Base-by-base conservation (phyloP, 2,888 invertebrate genomes). In the Spilarctia lutea region DNA sequence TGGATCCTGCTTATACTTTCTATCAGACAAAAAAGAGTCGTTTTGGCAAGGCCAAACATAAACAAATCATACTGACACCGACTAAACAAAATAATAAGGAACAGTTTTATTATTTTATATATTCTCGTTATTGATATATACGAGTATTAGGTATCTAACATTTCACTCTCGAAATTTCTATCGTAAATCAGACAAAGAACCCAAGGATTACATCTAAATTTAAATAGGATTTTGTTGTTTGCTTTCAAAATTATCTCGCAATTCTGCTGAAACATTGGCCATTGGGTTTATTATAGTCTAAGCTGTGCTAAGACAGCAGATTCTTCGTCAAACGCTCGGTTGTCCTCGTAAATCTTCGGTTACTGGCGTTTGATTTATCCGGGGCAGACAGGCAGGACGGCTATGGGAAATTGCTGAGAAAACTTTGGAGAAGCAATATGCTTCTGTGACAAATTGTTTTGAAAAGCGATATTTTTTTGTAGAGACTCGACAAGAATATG, bases 311-410 rank as follows among this genome's bases (percentile, higher is more conserved):
- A 78, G 81, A 80, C 84, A 85, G 83, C 83, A 65, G 48, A 60
- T 74, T 78, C 79, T 70, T 82, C 75, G 79, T 79, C 75, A 68
- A 77, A 79, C 72, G 81, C 72, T 77, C 85, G 81, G 77, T 68
- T 71, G 76, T 72, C 71, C 80, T 81, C 84, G 90, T 89, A 87
- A 88, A 89, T 88, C 86, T 86, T 82, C 74, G 76, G 72, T 65
- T 70, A 30, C 48, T 78, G 86, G 80, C 85, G 74, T 83, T 85
- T 86, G 87, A 89, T 88, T 87, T 87, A 86, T 86, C 85, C 82
- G 82, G 78, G 82, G 78, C 72, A 72, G 80, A 75, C 76, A 63
- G 56, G 74, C 72, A 67, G 75, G 78, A 82, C 82, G 80, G 75
- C 73, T 72, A 81, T 71, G 72, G 74, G 72, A 84, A 76, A 77